Evolutionary conservation across 2,888 invertebrate genomes (phyloP).

Genomic region (Cremastobaeus sp.): DNA sequence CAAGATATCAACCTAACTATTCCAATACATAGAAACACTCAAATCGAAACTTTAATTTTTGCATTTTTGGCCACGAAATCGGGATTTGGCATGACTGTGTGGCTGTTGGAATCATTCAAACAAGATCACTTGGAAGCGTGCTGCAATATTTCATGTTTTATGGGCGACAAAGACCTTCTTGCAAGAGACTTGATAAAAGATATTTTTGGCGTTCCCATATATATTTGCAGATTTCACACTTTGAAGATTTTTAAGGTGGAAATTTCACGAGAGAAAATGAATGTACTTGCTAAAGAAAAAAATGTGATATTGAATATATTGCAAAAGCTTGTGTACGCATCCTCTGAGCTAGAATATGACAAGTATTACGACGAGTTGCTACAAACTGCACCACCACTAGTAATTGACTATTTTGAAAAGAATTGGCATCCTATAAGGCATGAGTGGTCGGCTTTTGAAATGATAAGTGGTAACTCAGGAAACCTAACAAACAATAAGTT

Average conservation of each 20-base stretch:
- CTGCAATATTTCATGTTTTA: constrained; percentile 35
- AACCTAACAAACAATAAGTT: constrained; percentile 30
- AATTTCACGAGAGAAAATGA: constrained; percentile 11
- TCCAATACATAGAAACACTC: no score
- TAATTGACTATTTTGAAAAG: constrained; percentile 2
- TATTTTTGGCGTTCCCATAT: constrained; percentile 12
- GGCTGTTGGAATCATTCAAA: constrained; percentile 45
- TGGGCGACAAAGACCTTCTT: constrained; percentile 58
- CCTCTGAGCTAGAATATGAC: constrained; percentile 1
- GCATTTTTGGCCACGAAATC: no score
- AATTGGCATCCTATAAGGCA: constrained; percentile 23
- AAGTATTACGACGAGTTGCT: constrained; percentile 10
- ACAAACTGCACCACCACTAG: background rate
- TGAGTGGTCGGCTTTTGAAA: constrained; percentile 19
- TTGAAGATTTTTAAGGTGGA: constrained; percentile 16
- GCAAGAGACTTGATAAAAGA: constrained; percentile 17
- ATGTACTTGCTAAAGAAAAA: constrained; percentile 7
- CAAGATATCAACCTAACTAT: no score
- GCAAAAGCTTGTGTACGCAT: constrained; percentile 10
- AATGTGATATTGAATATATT: constrained; percentile 5
- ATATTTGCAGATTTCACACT: constrained; percentile 25
- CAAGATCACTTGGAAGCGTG: constrained; percentile 16
- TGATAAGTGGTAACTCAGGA: constrained; percentile 9
- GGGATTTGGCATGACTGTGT: no score
- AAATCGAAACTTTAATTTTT: no score